Evolutionary conservation across 2,113 vertebrate species (phyloP), one percentile per base, ranked within the genome.

Genomic region (Pontoporia blainvillei): DNA sequence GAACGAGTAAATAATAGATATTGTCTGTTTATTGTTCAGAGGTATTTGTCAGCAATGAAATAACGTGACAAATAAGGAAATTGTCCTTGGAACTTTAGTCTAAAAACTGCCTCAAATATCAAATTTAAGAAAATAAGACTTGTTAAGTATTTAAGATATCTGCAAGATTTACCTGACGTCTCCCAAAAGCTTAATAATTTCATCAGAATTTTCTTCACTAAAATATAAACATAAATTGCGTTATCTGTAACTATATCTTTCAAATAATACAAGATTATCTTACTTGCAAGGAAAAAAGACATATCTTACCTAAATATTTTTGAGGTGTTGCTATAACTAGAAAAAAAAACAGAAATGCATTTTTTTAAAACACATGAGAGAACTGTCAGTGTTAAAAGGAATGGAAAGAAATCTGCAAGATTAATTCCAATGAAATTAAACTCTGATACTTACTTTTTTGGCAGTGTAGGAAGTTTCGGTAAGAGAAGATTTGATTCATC

Each of bases 181-280:
- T 96, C 99, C 99, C 92, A 99, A 98, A 69, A 99, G 99, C 97
- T 99, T 99, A 98, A 99, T 99, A 94, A 99, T 99, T 98, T 99
- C 99, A 97, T 99, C 99, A 54, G 99, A 99, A 95, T 99, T 99
- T 98, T 99, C 99, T 98, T 99, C 99, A 98, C 99, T 99, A 98
- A 91, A 98, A 99, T 91, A 95, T 36, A 97, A 88, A 98, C 46
- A 69, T 62, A 69, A 54, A 94, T 72, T 92, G 82, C 1, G 72
- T 96, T 93, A 97, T 66, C 23, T 79, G 82, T 93, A 69, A 86
- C 21, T 36, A 13, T 62, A 21, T 29, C 73, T 76, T 72, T 4
- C 4, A 11, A 81, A 61, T 84, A 92, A 92, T 76, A 86, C 94
- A 92, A 94, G 17, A 85, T 75, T 34, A 49, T 59, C 46, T 78